phyloP scores from a whole-genome alignment of 2,888 invertebrate species.

The Rhyacophila evoluta region DNA sequence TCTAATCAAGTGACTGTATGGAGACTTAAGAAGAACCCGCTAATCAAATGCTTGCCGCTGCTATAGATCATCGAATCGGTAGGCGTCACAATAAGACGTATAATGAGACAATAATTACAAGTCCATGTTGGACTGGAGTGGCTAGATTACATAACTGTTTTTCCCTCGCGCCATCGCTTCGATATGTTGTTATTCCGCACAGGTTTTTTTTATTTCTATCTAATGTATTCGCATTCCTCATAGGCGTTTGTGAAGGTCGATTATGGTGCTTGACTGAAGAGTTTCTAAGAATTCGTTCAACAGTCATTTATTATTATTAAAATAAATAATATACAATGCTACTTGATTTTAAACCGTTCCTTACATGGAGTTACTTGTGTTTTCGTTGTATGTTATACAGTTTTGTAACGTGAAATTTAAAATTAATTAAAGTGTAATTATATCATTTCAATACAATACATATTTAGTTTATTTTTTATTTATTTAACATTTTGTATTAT shows the following conservation, averaged over 20 bases:
- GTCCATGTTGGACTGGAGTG: neutral
- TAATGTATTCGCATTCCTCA: neutral
- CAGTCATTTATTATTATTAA: neutral
- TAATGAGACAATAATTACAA: conserved; percentile 14
- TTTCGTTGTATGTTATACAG: neutral
- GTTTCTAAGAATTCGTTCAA: neutral
- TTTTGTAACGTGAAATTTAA: no score
- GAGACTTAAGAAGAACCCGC: neutral
- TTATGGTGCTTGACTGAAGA: neutral
- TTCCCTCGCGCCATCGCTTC: neutral
- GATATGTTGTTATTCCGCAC: neutral
- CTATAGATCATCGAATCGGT: neutral
- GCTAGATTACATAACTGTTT: neutral
- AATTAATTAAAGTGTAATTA: no score
- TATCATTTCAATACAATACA: no score
- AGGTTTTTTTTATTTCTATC: neutral
- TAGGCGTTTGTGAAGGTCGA: neutral
- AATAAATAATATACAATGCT: neutral
- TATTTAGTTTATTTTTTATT: no score
- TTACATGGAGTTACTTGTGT: neutral
- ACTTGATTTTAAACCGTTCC: neutral
- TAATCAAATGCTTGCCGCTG: neutral
- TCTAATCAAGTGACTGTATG: neutral
- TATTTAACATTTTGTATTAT: no score
- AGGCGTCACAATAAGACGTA: neutral